Evolutionary conservation across 2,113 vertebrate genomes (phyloP), one percentile per base, ranked within the genome.

Genomic region (Montifringilla adamsi): DNA sequence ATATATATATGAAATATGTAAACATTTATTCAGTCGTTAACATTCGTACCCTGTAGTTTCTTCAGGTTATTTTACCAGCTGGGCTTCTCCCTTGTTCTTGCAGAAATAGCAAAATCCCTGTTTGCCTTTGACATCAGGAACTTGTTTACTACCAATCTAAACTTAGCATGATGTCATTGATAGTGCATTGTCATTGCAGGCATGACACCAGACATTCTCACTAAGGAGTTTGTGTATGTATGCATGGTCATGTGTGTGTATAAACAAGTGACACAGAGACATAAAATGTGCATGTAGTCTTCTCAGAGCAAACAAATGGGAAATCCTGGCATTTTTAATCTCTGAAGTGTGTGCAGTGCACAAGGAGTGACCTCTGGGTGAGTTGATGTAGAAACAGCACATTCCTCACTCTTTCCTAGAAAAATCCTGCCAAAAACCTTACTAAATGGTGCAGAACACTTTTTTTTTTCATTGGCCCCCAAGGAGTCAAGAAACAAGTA

Each of bases 361-460:
- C 74, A 91, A 41, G 43, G 58, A 88, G 64, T 56, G 84, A 93
- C 93, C 92, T 93, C 85, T 64, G 75, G 64, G 75, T 0, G 0
- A 96, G 72, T 7, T 74, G 63, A 77, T 76, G 90, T 74, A 91
- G 63, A 93, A 95, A 94, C 50, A 95, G 68, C 0, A 0, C 82
- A 90, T 96, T 96, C 82, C 85, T 91, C 60, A 44, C 50, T 67
- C 59, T 53, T 88, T 94, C 82, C 72, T 87, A 47, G 84, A 88
- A 81, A 93, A 95, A 53, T 43, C 59, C 64, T 94, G 93, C 95
- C 94, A 95, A 77, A 96, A 95, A 27, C 21, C 41, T 90, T 63
- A 88, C 72, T 74, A 90, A 95, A 95, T 84, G 89, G 79, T 74
- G 94, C 82, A 90, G 94, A 96, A 96, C 75, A 24, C 4, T 37